Evolutionary conservation across 1,140 invertebrate genomes (phyloP).

Genomic region (Hetaerina americana): DNA sequence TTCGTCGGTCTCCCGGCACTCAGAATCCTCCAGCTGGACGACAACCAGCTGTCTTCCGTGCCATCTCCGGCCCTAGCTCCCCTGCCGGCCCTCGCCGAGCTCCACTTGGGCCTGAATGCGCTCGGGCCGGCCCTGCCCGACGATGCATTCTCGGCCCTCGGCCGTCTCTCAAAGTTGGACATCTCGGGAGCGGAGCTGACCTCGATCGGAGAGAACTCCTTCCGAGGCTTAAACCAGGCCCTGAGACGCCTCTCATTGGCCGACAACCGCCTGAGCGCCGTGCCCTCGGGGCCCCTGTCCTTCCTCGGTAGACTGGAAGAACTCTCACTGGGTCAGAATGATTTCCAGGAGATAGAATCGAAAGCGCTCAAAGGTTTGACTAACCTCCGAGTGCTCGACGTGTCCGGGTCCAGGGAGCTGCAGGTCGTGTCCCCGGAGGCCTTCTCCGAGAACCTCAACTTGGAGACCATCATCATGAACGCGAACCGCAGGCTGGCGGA

Average conservation of each 20-base stretch:
- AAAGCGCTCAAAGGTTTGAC: constrained; percentile 61
- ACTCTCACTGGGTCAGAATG: constrained; percentile 68
- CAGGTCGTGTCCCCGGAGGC: constrained; percentile 56
- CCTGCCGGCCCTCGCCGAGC: constrained; percentile 58
- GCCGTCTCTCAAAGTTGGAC: constrained; percentile 58
- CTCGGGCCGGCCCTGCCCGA: constrained; percentile 50
- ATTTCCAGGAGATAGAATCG: constrained; percentile 48
- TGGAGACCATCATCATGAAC: constrained; percentile 60
- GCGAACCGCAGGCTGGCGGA: constrained; percentile 57
- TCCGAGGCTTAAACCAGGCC: constrained; percentile 51
- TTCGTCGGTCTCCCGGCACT: constrained; percentile 63
- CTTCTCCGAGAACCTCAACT: constrained; percentile 63
- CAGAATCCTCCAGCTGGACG: constrained; percentile 65
- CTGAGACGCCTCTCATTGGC: constrained; percentile 60
- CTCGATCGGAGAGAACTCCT: constrained; percentile 58
- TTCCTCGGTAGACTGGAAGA: constrained; percentile 61
- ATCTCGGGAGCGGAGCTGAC: constrained; percentile 62
- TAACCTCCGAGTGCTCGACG: constrained; percentile 59
- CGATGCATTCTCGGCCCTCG: constrained; percentile 60
- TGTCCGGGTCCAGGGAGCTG: constrained; percentile 57
- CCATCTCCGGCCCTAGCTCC: constrained; percentile 57
- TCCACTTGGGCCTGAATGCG: constrained; percentile 70
- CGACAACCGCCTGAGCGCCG: constrained; percentile 56
- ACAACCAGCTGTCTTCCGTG: constrained; percentile 64
- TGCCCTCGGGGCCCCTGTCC: constrained; percentile 61